Conservation (phyloP, 2,797 vertebrate species). For the Pseudomugil gertrudae region DNA sequence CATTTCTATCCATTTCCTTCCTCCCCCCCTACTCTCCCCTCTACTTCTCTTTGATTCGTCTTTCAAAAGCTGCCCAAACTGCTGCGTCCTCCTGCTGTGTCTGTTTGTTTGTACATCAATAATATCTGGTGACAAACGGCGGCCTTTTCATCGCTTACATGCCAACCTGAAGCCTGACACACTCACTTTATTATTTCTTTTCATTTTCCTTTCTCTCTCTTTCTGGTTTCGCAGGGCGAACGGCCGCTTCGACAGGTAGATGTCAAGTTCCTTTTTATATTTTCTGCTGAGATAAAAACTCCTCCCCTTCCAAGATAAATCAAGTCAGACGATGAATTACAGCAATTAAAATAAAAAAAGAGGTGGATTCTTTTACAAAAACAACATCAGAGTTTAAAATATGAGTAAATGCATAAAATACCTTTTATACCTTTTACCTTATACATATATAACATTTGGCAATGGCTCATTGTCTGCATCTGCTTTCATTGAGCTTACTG, state of each 20-base stretch:
- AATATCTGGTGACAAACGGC: slow-evolving; percentile 57
- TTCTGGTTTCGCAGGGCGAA: not conserved
- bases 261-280: slow-evolving; percentile 32
- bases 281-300: slow-evolving; percentile 32
- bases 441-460: too few relatives aligned
- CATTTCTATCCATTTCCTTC: slow-evolving; percentile 29
- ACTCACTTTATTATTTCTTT: slow-evolving; percentile 43
- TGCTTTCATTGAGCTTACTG: too few relatives aligned
- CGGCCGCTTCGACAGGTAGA: slow-evolving; percentile 51
- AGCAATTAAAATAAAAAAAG: not conserved
- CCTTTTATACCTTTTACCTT: too few relatives aligned
- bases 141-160: slow-evolving; percentile 55
- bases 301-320: not conserved
- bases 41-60: slow-evolving; percentile 43
- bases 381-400: too few relatives aligned
- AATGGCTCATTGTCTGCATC: too few relatives aligned
- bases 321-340: slow-evolving; percentile 1
- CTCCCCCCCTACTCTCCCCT: not conserved
- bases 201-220: slow-evolving; percentile 12
- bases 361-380: too few relatives aligned
- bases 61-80: slow-evolving; percentile 57
- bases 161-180: slow-evolving; percentile 62
- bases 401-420: not conserved
- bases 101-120: slow-evolving; percentile 69
- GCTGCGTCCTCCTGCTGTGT: slow-evolving; percentile 50